phyloP scores from a whole-genome alignment of 2,888 invertebrate species.

The Brenthis hecate region DNA sequence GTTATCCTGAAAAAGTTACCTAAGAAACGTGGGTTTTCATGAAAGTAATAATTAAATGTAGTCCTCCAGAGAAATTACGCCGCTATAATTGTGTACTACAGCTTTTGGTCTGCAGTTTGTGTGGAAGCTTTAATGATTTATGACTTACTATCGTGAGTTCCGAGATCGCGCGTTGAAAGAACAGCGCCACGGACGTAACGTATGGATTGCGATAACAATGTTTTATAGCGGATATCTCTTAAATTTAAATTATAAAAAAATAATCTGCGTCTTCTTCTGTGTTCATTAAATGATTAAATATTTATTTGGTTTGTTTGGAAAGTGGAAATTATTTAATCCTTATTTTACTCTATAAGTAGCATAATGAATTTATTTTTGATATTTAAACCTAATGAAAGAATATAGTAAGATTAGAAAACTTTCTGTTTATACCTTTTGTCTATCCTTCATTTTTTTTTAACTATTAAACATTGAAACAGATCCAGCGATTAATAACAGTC shows the following conservation, averaged over 20 bases:
- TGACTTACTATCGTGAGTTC: not conserved
- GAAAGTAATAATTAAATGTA: not conserved
- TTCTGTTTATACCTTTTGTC: not conserved
- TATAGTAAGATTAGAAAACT: too few species aligned
- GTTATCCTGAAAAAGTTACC: not conserved
- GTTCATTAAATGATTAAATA: not conserved
- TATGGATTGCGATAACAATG: slow-evolving; percentile 9
- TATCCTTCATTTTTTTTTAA: too few species aligned
- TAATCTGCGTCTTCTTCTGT: too few species aligned
- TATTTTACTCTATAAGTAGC: too few species aligned
- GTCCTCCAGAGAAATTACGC: not conserved
- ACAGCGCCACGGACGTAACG: not conserved
- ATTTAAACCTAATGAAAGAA: too few species aligned
- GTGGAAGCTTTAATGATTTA: slow-evolving; percentile 14
- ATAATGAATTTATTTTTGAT: too few species aligned
- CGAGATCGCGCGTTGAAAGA: not conserved
- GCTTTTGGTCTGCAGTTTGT: not conserved
- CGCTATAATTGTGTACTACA: not conserved
- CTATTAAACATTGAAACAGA: too few species aligned
- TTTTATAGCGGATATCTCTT: slow-evolving; percentile 10
- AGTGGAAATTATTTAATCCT: too few species aligned
- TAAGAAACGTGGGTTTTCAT: not conserved
- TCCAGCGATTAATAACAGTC: too few species aligned
- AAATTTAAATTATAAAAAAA: slow-evolving; percentile 10
- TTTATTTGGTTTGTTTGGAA: not conserved